Conservation (phyloP, 2,113 vertebrate species). For the Mohoua ochrocephala region DNA sequence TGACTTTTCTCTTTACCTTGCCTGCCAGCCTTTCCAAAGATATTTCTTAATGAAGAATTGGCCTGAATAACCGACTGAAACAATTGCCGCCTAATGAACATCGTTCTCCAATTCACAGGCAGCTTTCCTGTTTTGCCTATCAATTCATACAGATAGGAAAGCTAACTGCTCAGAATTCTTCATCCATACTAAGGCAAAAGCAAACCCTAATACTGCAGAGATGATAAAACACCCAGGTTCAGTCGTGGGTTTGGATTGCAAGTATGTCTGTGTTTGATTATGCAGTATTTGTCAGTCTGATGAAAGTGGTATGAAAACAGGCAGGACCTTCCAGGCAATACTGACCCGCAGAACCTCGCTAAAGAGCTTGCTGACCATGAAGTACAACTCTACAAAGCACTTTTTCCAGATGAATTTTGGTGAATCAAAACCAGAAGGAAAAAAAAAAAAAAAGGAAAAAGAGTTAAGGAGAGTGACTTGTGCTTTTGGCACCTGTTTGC, state of each 20-base stretch:
- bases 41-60: conserved; percentile 50
- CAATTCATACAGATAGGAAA: conserved; percentile 31
- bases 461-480: background rate
- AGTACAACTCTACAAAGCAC: background rate
- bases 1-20: background rate
- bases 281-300: background rate
- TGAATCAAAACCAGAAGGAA: background rate
- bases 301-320: background rate
- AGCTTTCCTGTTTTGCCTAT: conserved; percentile 37
- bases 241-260: background rate
- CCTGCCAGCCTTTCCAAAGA: conserved; percentile 39
- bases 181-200: background rate
- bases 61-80: conserved; percentile 37
- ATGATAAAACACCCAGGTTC: background rate
- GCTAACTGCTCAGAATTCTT: background rate
- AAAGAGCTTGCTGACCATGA: background rate
- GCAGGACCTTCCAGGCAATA: background rate
- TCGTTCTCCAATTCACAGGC: background rate
- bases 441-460: background rate
- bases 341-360: background rate
- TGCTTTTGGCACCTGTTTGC: conserved; percentile 28
- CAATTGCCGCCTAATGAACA: conserved; percentile 62
- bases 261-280: background rate
- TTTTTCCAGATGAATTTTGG: background rate
- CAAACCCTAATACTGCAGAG: background rate